A percentile compares a stretch with the other conserved stretches of the same genome.
Conservation (phyloP, 2,797 vertebrate species). For the Xerus rutilus region DNA sequence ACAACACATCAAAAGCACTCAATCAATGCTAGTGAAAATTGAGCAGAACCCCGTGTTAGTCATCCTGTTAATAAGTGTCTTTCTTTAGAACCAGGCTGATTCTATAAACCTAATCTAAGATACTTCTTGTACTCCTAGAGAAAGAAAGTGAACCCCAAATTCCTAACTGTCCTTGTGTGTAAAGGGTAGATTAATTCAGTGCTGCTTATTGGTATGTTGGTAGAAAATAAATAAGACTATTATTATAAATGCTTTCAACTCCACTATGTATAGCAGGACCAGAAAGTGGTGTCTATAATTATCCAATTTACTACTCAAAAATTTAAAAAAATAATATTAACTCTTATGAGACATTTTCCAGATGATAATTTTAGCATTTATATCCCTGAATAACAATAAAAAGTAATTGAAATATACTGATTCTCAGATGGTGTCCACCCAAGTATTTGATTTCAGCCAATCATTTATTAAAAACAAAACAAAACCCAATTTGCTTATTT, state of each 20-base stretch:
- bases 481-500: not conserved
- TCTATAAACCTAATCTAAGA: not conserved
- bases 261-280: not conserved
- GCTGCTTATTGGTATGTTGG: not conserved
- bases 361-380: not conserved
- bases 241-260: not conserved
- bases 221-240: not conserved
- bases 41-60: not conserved
- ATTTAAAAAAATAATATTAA: not conserved
- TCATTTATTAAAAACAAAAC: constrained; percentile 47
- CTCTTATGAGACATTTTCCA: not conserved
- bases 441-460: not conserved
- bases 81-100: not conserved
- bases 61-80: not conserved
- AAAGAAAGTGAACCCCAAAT: not conserved
- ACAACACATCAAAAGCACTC: not conserved
- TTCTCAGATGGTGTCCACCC: not conserved
- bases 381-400: not conserved
- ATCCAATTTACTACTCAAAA: not conserved
- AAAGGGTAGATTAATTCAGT: not conserved
- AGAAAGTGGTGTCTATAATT: not conserved
- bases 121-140: not conserved
- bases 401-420: not conserved
- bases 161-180: not conserved
- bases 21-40: not conserved